Evolutionary conservation across 2,113 vertebrate genomes (phyloP).

Genomic region (Vidua chalybeata): DNA sequence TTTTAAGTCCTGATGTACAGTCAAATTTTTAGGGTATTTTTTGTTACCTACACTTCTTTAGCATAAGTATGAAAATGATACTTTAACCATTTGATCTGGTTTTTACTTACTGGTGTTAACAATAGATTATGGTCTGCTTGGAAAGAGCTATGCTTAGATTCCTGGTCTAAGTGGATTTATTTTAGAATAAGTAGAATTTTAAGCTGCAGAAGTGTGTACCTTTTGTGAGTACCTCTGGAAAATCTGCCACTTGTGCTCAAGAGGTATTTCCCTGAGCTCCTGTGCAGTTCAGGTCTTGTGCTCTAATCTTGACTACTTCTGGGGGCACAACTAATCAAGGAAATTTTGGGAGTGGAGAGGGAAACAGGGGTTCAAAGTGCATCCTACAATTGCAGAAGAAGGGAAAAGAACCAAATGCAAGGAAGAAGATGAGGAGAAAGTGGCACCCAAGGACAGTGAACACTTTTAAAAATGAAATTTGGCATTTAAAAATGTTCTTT

Average conservation of each 20-base stretch:
- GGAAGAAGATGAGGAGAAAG: neutral
- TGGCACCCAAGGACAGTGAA: neutral
- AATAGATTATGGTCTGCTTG: neutral
- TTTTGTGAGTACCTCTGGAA: neutral
- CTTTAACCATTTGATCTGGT: neutral
- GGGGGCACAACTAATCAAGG: neutral
- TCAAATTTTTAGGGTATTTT: neutral
- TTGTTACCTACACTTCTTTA: neutral
- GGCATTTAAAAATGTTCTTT: neutral
- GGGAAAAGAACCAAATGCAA: neutral
- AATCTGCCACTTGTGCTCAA: neutral
- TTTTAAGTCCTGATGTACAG: neutral
- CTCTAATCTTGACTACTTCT: neutral
- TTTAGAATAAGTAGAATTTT: neutral
- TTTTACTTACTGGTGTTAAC: neutral
- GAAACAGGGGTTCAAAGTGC: neutral
- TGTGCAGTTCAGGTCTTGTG: neutral
- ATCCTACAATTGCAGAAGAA: neutral
- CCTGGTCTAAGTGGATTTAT: neutral
- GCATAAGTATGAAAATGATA: neutral
- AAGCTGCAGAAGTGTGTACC: neutral
- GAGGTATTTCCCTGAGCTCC: neutral
- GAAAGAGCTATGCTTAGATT: neutral
- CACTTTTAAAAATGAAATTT: neutral
- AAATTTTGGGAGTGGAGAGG: neutral